Evolutionary conservation across 2,888 invertebrate genomes (phyloP).

Genomic region (Chrysodeixis includens): DNA sequence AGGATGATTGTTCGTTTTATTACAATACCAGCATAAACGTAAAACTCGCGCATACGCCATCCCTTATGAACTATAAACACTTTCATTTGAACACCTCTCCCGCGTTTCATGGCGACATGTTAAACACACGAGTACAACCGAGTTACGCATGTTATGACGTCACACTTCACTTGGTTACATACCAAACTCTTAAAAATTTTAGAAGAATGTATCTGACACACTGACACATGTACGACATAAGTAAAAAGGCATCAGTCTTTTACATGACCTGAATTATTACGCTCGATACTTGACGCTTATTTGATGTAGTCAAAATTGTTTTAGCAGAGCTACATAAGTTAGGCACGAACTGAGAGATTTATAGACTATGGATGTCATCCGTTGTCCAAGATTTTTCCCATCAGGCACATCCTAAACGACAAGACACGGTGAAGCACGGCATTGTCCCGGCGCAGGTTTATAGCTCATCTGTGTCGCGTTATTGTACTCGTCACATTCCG

Average conservation of each 20-base stretch:
- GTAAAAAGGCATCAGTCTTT: no score
- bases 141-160: slow-evolving; percentile 47
- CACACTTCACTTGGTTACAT: slow-evolving; percentile 21
- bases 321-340: not conserved
- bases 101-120: slow-evolving; percentile 40
- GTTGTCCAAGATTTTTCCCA: not conserved
- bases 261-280: no score
- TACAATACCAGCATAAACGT: slow-evolving; percentile 1
- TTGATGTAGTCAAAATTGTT: no score
- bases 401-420: not conserved
- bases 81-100: slow-evolving; percentile 43
- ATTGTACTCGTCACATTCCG: slow-evolving; percentile 10
- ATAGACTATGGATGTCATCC: no score
- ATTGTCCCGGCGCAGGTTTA: not conserved
- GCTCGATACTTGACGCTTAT: no score
- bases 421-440: not conserved
- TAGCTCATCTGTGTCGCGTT: not conserved
- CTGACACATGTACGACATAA: no score
- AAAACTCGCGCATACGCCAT: slow-evolving; percentile 15
- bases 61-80: slow-evolving; percentile 37
- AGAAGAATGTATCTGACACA: not conserved
- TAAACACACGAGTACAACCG: slow-evolving; percentile 35
- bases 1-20: slow-evolving; percentile 3
- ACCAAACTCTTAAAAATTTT: not conserved
- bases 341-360: not conserved